Base-by-base conservation (phyloP, 2,888 invertebrate genomes). In the Troides aeacus region DNA sequence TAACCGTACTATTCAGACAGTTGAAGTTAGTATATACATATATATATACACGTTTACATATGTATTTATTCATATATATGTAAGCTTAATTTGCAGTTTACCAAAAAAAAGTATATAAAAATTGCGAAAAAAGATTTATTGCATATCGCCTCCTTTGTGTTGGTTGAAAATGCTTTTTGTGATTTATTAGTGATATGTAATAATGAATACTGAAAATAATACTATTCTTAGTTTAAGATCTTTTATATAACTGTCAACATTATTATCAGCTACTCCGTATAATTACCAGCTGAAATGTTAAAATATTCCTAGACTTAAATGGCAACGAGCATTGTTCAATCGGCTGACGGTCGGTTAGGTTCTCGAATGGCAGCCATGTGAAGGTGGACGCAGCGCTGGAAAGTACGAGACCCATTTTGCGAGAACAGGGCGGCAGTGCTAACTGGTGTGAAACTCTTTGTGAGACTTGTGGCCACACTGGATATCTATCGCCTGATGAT, bases 71-170 rank as follows among this genome's bases (percentile, higher is more conserved):
- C 3, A 30, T 23, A 23, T 59, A 59, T 59, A 63, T 68, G 46
- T 68, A 63, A 68, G 68, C 30, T 50, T 58, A 68, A 68, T 68
- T 57, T 63, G n/a, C 57, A 58, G 15, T 58, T 68, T 56, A 56
- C 21, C 46, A 63, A 59, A 50, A 68, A 57, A 18, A 39, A 39
- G 7, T 39, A 39, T 57, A n/a, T 42, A 24, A 65, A 59, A 59
- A 46, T 58, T n/a, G 59, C 21, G 59, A 24, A 5, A 50, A 50
- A 17, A 2, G 8, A 59, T 59, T 18, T 23, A 65, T 59, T 50
- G 59, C 30, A 23, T 59, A 21, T 57, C 21, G 57, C 18, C 57
- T 57, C n/a, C 6, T 57, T 57, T 12, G 57, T 50, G 46, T 50
- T 46, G 62, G 64, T 58, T 57, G 30, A 61, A 69, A 69, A 42